A percentile compares a stretch with the other conserved stretches of the same genome.
These are phyloP conservation scores for Echinops telfairi DNA, from an alignment of 2,113 vertebrate species.

Conservation along the genomic window DNA sequence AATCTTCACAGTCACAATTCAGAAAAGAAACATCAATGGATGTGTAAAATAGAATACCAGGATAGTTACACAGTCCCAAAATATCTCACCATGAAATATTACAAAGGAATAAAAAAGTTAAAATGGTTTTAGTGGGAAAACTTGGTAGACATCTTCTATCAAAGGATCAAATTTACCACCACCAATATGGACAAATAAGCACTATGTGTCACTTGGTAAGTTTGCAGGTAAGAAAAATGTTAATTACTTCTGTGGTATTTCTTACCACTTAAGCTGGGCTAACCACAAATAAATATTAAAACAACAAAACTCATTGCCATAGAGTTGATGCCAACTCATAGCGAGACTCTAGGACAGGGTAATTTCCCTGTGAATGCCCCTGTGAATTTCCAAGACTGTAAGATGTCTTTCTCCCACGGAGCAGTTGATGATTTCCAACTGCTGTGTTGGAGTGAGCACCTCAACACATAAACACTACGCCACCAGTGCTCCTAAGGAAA, in stretches of 20 bases:
- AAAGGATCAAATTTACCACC: conserved; percentile 22
- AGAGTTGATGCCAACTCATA: too few species aligned
- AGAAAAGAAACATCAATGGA: conserved; percentile 1
- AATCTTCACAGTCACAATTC: not conserved
- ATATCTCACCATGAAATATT: not conserved
- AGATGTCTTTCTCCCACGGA: too few species aligned
- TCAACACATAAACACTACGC: too few species aligned
- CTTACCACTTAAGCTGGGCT: not conserved
- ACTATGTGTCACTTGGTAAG: not conserved
- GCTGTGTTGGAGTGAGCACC: too few species aligned
- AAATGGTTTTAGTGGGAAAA: not conserved
- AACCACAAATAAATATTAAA: not conserved
- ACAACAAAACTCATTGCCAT: too few species aligned
- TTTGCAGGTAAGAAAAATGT: not conserved
- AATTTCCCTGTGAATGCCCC: too few species aligned
- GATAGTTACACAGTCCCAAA: not conserved
- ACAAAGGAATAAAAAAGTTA: not conserved
- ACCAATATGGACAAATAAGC: not conserved
- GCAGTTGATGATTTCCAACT: too few species aligned
- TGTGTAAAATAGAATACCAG: not conserved
- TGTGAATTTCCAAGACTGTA: too few species aligned
- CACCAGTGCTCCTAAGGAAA: too few species aligned
- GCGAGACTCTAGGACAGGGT: too few species aligned
- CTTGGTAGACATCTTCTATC: not conserved
- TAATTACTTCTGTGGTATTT: not conserved